Evolutionary conservation across 23 tunicate species (phyloP).

Genomic region (Halocynthia aurantium): DNA sequence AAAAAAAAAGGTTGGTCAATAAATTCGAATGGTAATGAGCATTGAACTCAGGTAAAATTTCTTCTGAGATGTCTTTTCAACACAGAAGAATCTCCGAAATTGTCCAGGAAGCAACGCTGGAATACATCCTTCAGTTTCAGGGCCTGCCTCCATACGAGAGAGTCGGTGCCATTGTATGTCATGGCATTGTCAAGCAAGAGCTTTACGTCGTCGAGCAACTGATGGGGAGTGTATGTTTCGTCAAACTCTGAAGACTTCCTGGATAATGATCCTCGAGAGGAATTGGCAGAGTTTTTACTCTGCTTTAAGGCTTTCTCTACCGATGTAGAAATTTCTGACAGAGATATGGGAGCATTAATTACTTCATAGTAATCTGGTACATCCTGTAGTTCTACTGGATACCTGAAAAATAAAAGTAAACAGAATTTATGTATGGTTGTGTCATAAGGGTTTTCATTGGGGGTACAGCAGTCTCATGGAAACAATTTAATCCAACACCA

Average conservation of each 20-base stretch:
- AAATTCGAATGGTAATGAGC: too few relatives aligned
- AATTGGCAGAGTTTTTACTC: background rate
- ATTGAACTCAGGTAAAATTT: too few relatives aligned
- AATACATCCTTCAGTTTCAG: conserved; percentile 31
- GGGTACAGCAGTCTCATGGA: background rate
- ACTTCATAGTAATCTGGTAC: conserved; percentile 41
- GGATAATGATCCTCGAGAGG: background rate
- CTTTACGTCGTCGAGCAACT: conserved; percentile 35
- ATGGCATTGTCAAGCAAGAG: conserved; percentile 48
- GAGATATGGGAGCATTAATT: conserved; percentile 25
- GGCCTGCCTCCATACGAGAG: conserved; percentile 35
- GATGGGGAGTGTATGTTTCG: conserved; percentile 8
- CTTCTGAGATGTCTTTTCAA: background rate
- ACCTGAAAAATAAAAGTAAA: conserved; percentile 5
- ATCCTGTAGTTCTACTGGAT: conserved; percentile 26
- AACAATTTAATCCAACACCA: background rate
- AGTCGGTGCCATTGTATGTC: conserved; percentile 41
- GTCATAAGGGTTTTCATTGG: background rate
- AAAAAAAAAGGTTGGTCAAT: too few relatives aligned
- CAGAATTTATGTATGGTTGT: background rate
- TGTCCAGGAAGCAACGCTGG: conserved; percentile 31
- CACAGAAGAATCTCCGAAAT: background rate
- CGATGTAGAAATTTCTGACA: conserved; percentile 7
- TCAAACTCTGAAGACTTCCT: background rate
- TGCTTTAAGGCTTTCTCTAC: conserved; percentile 9